Evolutionary conservation across 2,797 vertebrate species (phyloP).

Genomic region (Psittacula echo): DNA sequence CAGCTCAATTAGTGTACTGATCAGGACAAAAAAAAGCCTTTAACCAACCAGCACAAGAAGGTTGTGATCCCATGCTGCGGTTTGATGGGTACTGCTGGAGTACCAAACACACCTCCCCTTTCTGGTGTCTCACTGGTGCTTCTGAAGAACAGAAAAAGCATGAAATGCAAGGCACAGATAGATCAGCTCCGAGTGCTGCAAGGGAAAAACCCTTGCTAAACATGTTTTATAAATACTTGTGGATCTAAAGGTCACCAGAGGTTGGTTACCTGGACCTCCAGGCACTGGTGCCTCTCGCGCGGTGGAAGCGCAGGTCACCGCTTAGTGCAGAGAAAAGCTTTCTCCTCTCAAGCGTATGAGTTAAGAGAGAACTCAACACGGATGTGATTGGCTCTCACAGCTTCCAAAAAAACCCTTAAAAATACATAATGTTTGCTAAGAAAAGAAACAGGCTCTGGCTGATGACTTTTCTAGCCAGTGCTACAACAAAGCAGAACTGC

Average conservation of each 20-base stretch:
- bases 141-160: not conserved
- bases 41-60: not conserved
- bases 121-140: not conserved
- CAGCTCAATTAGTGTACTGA: constrained; percentile 30
- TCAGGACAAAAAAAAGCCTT: not conserved
- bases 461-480: not conserved
- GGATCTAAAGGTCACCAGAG: not conserved
- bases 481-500: not conserved
- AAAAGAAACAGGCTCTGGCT: constrained; percentile 38
- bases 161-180: not conserved
- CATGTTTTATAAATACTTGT: not conserved
- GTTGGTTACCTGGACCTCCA: not conserved
- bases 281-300: not conserved
- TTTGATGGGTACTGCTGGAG: not conserved
- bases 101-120: rapidly evolving
- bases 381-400: constrained; percentile 2
- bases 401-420: constrained; percentile 9
- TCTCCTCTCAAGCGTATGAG: not conserved
- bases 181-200: not conserved
- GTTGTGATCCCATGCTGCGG: not conserved
- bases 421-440: constrained; percentile 5
- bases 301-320: not conserved
- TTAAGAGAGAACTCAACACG: not conserved
- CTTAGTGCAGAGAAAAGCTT: not conserved
- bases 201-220: constrained; percentile 13